phyloP scores from a whole-genome alignment of 2,113 vertebrate genomes.

The Pongo pygmaeus region DNA sequence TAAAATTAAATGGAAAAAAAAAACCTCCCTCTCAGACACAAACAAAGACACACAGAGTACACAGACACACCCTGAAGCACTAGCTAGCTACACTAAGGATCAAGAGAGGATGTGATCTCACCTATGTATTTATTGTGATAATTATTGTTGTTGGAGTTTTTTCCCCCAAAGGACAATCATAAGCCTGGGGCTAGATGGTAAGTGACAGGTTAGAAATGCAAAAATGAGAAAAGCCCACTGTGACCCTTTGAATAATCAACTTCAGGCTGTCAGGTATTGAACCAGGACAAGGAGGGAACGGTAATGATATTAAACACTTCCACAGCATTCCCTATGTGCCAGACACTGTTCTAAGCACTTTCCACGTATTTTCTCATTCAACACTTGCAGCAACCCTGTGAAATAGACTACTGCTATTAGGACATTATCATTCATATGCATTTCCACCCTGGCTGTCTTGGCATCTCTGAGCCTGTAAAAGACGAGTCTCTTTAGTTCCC shows the following conservation, averaged over 20 bases:
- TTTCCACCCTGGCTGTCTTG: neutral
- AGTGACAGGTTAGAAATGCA: neutral
- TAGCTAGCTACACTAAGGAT: neutral
- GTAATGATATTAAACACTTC: too few relatives aligned
- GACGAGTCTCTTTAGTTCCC: neutral
- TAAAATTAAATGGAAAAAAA: neutral
- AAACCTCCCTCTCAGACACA: neutral
- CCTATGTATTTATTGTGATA: neutral
- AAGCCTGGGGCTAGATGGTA: neutral
- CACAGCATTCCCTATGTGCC: fast-evolving
- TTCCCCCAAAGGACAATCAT: neutral
- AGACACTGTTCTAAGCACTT: neutral
- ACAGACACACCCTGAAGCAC: neutral
- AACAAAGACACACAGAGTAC: neutral
- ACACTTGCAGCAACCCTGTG: neutral
- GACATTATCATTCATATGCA: neutral
- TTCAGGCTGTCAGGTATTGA: neutral
- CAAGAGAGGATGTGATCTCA: slow-evolving; percentile 1
- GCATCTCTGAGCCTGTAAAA: neutral
- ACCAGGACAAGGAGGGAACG: neutral
- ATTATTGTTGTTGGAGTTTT: neutral
- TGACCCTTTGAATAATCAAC: neutral
- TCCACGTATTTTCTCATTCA: neutral
- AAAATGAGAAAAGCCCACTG: neutral
- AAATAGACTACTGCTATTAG: neutral